Conservation (phyloP, 2,797 vertebrate genomes). For the Botia almorhae region DNA sequence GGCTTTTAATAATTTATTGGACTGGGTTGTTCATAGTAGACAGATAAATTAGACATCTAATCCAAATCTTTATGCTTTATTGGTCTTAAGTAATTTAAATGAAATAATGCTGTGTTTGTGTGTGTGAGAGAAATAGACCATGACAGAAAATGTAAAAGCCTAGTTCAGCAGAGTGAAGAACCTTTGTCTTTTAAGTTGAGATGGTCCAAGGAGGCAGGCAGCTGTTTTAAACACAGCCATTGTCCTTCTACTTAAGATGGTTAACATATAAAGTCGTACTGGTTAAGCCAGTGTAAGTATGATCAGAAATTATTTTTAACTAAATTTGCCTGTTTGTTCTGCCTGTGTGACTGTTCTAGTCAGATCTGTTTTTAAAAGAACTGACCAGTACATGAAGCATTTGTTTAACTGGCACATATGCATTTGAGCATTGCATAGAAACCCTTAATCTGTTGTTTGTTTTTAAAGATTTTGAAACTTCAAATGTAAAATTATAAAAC, state of each 20-base stretch:
- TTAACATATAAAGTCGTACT: no score
- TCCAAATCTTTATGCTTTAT: not conserved
- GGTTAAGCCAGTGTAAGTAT: no score
- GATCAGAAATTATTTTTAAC: not conserved
- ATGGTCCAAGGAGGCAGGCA: no score
- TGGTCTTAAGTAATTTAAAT: not conserved
- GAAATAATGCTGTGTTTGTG: not conserved
- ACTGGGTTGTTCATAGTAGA: not conserved
- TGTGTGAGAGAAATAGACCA: not conserved
- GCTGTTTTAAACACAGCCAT: no score
- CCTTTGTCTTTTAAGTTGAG: no score
- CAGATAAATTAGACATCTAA: not conserved
- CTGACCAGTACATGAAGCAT: conserved; percentile 13
- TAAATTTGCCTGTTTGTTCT: not conserved
- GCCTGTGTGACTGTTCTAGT: not conserved
- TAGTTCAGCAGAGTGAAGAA: not conserved
- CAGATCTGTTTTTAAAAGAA: not conserved
- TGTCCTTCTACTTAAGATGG: no score
- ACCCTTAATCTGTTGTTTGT: not conserved
- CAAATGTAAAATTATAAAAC: no score
- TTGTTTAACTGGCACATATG: conserved; percentile 8
- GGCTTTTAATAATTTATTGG: not conserved
- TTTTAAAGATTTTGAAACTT: not conserved
- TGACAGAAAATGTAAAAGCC: not conserved
- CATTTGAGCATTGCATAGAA: conserved; percentile 2